phyloP scores from a whole-genome alignment of 2,113 vertebrate species.

The Tragelaphus scriptus region DNA sequence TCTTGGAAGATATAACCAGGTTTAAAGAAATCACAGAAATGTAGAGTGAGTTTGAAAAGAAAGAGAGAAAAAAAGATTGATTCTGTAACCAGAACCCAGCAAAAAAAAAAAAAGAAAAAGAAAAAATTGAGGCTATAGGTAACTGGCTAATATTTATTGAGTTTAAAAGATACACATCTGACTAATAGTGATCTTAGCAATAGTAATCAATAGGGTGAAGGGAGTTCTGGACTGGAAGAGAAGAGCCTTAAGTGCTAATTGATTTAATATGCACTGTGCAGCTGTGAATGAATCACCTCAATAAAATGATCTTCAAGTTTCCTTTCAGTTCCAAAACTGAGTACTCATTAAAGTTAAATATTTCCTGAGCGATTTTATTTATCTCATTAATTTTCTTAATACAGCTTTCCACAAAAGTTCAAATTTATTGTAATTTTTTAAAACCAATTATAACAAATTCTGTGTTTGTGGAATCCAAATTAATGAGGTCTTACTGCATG shows the following conservation, averaged over 20 bases:
- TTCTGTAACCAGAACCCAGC: not conserved
- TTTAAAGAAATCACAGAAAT: not conserved
- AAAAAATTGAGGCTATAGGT: not conserved
- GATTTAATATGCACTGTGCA: not conserved
- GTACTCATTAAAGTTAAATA: not conserved
- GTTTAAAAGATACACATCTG: not conserved
- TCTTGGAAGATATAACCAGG: not conserved
- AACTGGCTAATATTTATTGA: not conserved
- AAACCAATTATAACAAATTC: slow-evolving; percentile 31
- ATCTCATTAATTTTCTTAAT: slow-evolving; percentile 49
- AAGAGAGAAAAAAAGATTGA: not conserved
- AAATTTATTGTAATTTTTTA: not conserved
- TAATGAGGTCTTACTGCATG: slow-evolving; percentile 49
- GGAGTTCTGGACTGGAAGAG: not conserved
- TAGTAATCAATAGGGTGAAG: not conserved
- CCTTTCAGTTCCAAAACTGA: not conserved
- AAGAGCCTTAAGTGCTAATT: not conserved
- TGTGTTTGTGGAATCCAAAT: slow-evolving; percentile 42
- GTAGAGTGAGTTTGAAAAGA: not conserved
- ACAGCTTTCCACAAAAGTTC: slow-evolving; percentile 9
- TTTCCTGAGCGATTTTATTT: slow-evolving; percentile 32
- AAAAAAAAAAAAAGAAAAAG: not conserved
- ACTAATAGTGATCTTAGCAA: not conserved
- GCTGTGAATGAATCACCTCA: not conserved
- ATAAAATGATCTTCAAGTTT: not conserved